phyloP scores from a whole-genome alignment of 2,888 invertebrate genomes.

The Apamea monoglypha region DNA sequence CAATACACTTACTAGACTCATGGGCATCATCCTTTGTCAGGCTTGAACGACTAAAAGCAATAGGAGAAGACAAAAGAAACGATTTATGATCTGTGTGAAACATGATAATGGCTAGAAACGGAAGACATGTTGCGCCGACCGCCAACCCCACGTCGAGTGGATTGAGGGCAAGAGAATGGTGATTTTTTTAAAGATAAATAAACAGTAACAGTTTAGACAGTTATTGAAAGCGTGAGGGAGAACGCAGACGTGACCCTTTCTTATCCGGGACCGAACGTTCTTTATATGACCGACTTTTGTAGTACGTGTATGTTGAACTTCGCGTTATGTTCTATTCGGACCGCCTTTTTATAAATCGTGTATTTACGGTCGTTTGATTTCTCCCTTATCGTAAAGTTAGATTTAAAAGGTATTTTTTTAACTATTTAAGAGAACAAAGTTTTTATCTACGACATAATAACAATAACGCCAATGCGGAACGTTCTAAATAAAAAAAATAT shows the following conservation, averaged over 20 bases:
- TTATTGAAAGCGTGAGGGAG: neutral
- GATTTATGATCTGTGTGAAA: neutral
- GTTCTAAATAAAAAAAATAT: conserved; percentile 4
- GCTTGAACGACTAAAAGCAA: too few relatives aligned
- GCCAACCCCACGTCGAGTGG: too few relatives aligned
- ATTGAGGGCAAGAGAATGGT: neutral
- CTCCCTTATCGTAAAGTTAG: neutral
- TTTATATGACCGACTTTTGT: neutral
- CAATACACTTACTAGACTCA: neutral
- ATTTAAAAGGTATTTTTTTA: neutral
- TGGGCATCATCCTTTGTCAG: neutral
- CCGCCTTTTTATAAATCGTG: neutral
- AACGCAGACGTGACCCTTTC: neutral
- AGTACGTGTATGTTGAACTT: neutral
- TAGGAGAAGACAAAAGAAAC: neutral
- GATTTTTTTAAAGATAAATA: neutral
- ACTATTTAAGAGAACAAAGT: neutral
- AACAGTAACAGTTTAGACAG: neutral
- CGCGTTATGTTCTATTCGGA: neutral
- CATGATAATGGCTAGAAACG: neutral
- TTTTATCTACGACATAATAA: conserved; percentile 5
- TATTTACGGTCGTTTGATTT: neutral
- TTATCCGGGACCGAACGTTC: neutral
- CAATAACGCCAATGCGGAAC: neutral
- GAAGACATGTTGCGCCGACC: neutral